Conservation (phyloP, 2,797 vertebrate species). For the Alauda arvensis region DNA sequence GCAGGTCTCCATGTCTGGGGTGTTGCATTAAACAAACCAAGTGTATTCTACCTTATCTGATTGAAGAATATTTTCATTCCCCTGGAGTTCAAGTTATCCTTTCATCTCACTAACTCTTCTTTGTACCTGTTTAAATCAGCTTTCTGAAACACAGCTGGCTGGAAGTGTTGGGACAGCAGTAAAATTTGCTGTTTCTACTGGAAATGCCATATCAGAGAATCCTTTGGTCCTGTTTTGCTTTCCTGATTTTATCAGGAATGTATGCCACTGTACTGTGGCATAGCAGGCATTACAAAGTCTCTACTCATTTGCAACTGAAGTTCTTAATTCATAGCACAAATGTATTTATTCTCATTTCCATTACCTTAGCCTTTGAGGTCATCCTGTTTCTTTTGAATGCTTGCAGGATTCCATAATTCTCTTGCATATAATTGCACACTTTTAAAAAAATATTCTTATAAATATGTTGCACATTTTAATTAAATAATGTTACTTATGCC, state of each 20-base stretch:
- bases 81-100: background rate
- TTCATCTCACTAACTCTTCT: background rate
- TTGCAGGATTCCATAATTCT: background rate
- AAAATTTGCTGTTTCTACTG: background rate
- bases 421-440: background rate
- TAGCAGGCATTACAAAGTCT: background rate
- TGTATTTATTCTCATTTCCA: background rate
- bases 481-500: background rate
- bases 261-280: background rate
- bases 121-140: background rate
- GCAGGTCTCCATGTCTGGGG: background rate
- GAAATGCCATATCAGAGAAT: background rate
- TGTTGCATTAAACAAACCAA: background rate
- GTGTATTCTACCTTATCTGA: background rate
- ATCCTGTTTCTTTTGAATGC: background rate
- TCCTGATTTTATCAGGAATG: background rate
- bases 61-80: background rate
- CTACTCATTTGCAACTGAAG: background rate
- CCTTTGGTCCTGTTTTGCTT: background rate
- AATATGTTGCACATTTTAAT: background rate
- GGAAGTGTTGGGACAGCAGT: background rate
- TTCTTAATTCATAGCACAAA: background rate
- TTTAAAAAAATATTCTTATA: background rate
- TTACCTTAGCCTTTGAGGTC: background rate
- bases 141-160: background rate